Conservation (phyloP, 2,888 invertebrate genomes). For the Andrena chrysosceles region DNA sequence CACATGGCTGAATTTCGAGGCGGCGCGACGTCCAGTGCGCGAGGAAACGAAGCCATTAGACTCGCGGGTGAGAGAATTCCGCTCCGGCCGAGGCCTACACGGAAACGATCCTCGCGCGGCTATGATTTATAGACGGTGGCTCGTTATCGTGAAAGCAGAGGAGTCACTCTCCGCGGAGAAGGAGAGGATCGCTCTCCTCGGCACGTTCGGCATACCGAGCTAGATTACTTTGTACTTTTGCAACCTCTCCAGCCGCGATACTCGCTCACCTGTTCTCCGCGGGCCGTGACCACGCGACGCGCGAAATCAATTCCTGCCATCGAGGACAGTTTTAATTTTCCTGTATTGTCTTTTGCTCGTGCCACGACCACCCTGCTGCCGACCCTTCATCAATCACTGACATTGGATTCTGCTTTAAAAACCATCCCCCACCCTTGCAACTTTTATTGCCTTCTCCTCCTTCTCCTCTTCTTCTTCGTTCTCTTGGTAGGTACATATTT, state of each 20-base stretch:
- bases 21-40: slow-evolving; percentile 23
- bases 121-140: slow-evolving; percentile 82
- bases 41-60: slow-evolving; percentile 59
- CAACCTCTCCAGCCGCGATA: slow-evolving; percentile 22
- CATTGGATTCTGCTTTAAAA: not conserved
- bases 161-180: slow-evolving; percentile 52
- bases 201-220: slow-evolving; percentile 68
- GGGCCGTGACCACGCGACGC: not conserved
- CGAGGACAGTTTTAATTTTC: slow-evolving; percentile 56
- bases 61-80: slow-evolving; percentile 57
- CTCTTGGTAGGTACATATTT: not conserved
- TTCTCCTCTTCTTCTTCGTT: not conserved
- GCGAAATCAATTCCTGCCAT: slow-evolving; percentile 55
- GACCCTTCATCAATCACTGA: slow-evolving; percentile 37
- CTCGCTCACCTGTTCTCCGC: slow-evolving; percentile 43
- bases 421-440: not conserved
- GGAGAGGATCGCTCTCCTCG: slow-evolving; percentile 53
- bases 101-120: slow-evolving; percentile 74
- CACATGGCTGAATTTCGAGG: slow-evolving; percentile 39
- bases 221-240: slow-evolving; percentile 63
- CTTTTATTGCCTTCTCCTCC: not conserved
- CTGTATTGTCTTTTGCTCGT: slow-evolving; percentile 41
- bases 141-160: slow-evolving; percentile 82
- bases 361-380: not conserved
- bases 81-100: slow-evolving; percentile 52